A percentile compares a stretch with the other conserved stretches of the same genome.
phyloP scores from a whole-genome alignment of 2,113 vertebrate species.

The Lutjanus erythropterus region DNA sequence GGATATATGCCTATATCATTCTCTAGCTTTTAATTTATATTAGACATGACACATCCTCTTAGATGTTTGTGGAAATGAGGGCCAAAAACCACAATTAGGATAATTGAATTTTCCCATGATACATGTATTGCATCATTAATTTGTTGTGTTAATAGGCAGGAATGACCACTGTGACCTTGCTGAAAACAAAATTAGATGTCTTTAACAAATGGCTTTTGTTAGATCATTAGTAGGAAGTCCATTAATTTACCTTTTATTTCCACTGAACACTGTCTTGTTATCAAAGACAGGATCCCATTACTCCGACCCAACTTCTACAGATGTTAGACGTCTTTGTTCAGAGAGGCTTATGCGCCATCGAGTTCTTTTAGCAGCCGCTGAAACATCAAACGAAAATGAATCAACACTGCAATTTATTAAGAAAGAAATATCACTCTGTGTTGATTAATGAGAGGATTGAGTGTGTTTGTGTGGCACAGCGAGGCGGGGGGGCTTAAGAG shows the following conservation, averaged over 20 bases:
- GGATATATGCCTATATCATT: neutral
- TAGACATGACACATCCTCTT: neutral
- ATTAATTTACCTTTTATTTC: slow-evolving; percentile 25
- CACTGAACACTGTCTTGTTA: neutral
- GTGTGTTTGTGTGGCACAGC: slow-evolving; percentile 6
- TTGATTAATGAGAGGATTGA: slow-evolving; percentile 29
- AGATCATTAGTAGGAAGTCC: slow-evolving; percentile 5
- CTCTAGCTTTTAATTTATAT: neutral
- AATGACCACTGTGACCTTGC: neutral
- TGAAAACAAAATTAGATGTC: slow-evolving; percentile 19
- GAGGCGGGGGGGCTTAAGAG: slow-evolving; percentile 16
- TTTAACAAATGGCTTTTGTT: slow-evolving; percentile 15
- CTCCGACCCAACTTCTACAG: neutral
- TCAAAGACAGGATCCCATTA: slow-evolving; percentile 34
- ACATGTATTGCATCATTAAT: slow-evolving; percentile 3
- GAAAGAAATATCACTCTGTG: neutral
- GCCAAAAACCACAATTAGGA: slow-evolving; percentile 2
- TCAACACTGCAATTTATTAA: slow-evolving; percentile 8
- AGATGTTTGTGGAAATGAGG: slow-evolving; percentile 12
- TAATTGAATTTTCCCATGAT: slow-evolving; percentile 10
- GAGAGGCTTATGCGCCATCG: neutral
- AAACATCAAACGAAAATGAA: slow-evolving; percentile 9
- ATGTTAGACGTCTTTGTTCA: slow-evolving; percentile 7
- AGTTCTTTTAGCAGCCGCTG: neutral
- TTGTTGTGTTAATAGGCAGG: neutral